phyloP scores from a whole-genome alignment of 64 coral and sea anemone species.

The Trachythela sp. region DNA sequence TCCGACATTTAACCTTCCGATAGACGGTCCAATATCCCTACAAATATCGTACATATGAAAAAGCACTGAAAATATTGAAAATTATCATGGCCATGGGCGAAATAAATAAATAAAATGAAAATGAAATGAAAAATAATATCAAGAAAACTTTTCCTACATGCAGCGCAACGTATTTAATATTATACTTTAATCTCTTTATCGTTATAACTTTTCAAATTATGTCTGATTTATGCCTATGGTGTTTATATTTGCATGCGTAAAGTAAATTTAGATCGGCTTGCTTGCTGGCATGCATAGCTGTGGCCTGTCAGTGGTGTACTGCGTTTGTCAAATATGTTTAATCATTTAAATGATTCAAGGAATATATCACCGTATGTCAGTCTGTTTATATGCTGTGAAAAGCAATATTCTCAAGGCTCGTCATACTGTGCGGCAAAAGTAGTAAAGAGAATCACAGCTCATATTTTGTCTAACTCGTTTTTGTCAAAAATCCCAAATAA shows the following conservation, averaged over 20 bases:
- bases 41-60: too few species aligned
- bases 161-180: too few species aligned
- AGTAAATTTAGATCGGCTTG: not conserved
- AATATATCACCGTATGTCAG: not conserved
- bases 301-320: not conserved
- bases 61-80: too few species aligned
- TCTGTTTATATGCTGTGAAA: not conserved
- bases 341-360: conserved; percentile 8
- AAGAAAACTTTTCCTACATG: too few species aligned
- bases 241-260: not conserved
- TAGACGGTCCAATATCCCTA: too few species aligned
- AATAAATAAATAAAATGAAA: too few species aligned
- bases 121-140: too few species aligned
- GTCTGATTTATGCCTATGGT: too few species aligned
- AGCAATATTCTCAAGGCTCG: not conserved
- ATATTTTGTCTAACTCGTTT: not conserved
- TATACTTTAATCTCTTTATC: too few species aligned
- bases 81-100: too few species aligned
- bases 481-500: not conserved
- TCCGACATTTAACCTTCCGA: too few species aligned
- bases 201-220: too few species aligned
- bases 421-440: not conserved
- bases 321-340: conserved; percentile 12
- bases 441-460: not conserved
- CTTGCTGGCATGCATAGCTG: not conserved